phyloP scores from a whole-genome alignment of 2,113 vertebrate genomes.

The Oreochromis spilurus region DNA sequence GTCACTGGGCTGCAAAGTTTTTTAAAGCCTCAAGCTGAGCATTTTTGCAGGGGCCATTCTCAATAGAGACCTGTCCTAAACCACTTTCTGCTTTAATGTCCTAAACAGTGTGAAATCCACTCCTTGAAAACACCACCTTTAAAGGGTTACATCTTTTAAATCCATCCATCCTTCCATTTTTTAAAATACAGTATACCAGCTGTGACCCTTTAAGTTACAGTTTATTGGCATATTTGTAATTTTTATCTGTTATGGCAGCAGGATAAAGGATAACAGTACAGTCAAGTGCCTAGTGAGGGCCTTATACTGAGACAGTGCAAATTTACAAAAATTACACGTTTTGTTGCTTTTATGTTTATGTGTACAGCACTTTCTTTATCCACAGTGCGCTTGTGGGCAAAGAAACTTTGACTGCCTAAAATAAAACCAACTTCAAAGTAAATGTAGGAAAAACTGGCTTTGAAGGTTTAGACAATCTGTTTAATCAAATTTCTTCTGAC shows the following conservation, averaged over 20 bases:
- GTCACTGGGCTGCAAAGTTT: background rate
- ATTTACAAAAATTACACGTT: background rate
- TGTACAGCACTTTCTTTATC: background rate
- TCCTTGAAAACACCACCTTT: background rate
- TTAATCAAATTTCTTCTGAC: background rate
- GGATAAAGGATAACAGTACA: background rate
- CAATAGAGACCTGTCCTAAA: background rate
- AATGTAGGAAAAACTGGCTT: background rate
- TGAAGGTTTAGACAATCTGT: background rate
- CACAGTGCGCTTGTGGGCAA: background rate
- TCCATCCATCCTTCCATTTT: no score
- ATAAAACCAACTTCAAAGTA: background rate
- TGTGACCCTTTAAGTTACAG: background rate
- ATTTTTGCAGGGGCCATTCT: background rate
- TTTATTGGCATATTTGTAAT: background rate
- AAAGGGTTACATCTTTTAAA: background rate
- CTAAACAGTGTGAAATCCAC: background rate
- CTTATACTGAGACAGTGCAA: background rate
- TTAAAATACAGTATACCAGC: background rate
- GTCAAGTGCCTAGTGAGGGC: background rate
- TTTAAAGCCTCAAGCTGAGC: background rate
- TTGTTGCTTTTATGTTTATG: background rate
- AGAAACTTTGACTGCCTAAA: background rate
- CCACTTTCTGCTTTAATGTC: background rate
- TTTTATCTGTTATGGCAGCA: background rate